Base-by-base conservation (phyloP, 2,888 invertebrate genomes). In the Agapetus fuscipes region DNA sequence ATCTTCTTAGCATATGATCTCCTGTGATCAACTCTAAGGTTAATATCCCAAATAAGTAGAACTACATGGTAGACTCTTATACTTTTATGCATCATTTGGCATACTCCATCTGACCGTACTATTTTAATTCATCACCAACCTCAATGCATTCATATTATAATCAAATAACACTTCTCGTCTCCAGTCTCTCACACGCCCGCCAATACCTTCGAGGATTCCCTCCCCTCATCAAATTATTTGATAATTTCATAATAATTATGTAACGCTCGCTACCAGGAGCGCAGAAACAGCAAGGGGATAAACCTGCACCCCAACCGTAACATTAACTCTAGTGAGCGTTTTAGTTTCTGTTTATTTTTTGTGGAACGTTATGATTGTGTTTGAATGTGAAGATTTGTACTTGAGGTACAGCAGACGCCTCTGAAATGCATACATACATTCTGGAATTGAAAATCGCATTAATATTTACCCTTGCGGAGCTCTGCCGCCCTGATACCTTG, bases 211-310 rank as follows among this genome's bases (percentile, higher is more conserved):
- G 34, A 39, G 34, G 32, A 38, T 38, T 38, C 14, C 16, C 13
- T 13, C n/a, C 37, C 15, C 44, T 45, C 47, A 42, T 48, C 45
- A 45, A 48, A 68, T 68, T 68, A 70, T 70, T 69, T 64, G 65
- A 65, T 63, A 69, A 70, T 70, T 69, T 68, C 67, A 67, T 68
- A 68, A 67, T 70, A 68, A 70, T 70, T 69, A 69, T 65, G 63
- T 58, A 60, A 60, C 64, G 60, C 61, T 60, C 60, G 40, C 33
- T 26, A 25, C 35, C 29, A 27, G 34, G 38, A 24, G 30, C 12
- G 30, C 32, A 34, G 13, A 25, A 32, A 16, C n/a, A n/a, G 20
- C 37, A 20, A 15, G 25, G 26, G 17, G 20, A 4, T 20, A 6
- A 20, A 20, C 20, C 9, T 9, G 20, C 29, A 10, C 27, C 25